Evolutionary conservation across 2,888 invertebrate species (phyloP).

Genomic region (Lampropteryx suffumata): DNA sequence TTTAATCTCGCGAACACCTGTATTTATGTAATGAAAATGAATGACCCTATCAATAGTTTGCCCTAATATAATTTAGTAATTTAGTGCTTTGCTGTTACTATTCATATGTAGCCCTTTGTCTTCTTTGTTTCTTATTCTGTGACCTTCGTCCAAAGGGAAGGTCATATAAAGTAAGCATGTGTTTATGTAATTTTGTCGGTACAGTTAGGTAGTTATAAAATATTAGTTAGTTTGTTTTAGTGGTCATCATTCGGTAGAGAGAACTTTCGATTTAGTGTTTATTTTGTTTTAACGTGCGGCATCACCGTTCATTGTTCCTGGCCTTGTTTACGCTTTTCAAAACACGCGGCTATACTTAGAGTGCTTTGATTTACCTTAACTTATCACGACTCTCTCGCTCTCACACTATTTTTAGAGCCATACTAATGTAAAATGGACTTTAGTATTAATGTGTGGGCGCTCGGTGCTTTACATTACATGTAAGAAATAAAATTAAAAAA

Average conservation of each 20-base stretch:
- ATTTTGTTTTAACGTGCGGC: constrained; percentile 18
- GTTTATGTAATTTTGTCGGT: constrained; percentile 62
- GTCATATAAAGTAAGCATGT: constrained; percentile 68
- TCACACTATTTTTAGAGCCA: constrained; percentile 55
- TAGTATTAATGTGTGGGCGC: constrained; percentile 43
- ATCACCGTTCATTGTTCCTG: constrained; percentile 44
- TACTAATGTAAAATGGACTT: constrained; percentile 47
- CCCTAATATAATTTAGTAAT: constrained; percentile 27
- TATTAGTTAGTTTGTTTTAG: constrained; percentile 27
- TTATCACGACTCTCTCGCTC: constrained; percentile 48
- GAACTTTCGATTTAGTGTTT: constrained; percentile 31
- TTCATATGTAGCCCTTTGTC: constrained; percentile 25
- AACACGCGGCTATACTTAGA: constrained; percentile 11
- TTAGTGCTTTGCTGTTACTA: constrained; percentile 31
- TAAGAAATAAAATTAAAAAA: background rate
- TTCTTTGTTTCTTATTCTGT: constrained; percentile 39
- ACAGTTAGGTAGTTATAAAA: constrained; percentile 1
- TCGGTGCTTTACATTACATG: constrained; percentile 26
- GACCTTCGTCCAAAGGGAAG: constrained; percentile 69
- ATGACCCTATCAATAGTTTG: background rate
- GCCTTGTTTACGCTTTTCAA: constrained; percentile 47
- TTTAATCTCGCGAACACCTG: constrained; percentile 3
- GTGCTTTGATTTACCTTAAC: constrained; percentile 22
- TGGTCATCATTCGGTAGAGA: constrained; percentile 40
- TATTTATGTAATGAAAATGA: constrained; percentile 30